Percentiles rank a stretch among this genome's conserved stretches.
Conservation (phyloP, 2,113 vertebrate species). For the Megalops atlanticus region DNA sequence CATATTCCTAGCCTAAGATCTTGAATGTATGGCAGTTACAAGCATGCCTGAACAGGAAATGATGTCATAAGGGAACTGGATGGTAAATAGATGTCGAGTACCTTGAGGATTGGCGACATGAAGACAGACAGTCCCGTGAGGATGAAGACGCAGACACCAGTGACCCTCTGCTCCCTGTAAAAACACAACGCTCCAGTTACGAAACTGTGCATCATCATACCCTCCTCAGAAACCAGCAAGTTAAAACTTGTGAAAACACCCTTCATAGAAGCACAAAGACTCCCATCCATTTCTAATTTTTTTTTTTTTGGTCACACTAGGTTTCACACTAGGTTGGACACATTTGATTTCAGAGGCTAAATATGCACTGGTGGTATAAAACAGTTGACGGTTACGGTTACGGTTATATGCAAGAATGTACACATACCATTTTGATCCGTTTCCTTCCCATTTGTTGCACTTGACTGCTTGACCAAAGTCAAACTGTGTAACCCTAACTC, state of each 20-base stretch:
- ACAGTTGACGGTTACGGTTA: conserved; percentile 1
- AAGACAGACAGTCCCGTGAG: conserved; percentile 96
- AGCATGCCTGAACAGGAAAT: not conserved
- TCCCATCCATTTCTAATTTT: not conserved
- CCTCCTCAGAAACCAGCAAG: not conserved
- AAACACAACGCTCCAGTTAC: conserved; percentile 28
- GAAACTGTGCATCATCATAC: not conserved
- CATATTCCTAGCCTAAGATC: not conserved
- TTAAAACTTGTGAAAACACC: not conserved
- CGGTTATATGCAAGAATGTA: not conserved
- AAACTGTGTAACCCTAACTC: not conserved
- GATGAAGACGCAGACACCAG: conserved; percentile 87
- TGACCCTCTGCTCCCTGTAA: conserved; percentile 91
- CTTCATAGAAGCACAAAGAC: not conserved
- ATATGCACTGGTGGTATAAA: not conserved
- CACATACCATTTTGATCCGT: not conserved
- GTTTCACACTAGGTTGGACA: not conserved
- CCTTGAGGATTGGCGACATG: conserved; percentile 99
- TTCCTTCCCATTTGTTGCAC: not conserved
- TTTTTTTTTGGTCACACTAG: not conserved
- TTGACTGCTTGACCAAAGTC: conserved; percentile 6
- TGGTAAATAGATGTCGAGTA: conserved; percentile 60
- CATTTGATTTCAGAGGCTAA: not conserved
- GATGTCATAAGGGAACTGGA: not conserved
- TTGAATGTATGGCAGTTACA: not conserved